Conservation (phyloP, 2,113 vertebrate species). For the Solenodon paradoxus region DNA sequence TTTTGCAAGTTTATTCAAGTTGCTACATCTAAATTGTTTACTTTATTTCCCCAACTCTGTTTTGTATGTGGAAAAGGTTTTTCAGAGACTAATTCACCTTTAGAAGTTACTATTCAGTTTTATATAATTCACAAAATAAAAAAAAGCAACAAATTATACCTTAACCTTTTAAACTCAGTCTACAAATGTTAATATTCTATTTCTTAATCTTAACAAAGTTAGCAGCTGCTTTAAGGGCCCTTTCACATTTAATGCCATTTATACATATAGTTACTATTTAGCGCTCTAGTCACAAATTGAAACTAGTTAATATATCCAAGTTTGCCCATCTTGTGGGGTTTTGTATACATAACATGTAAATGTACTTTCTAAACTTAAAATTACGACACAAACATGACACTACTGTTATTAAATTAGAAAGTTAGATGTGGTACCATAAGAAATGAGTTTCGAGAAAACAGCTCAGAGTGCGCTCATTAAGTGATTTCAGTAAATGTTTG, state of each 20-base stretch:
- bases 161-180: not conserved
- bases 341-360: not conserved
- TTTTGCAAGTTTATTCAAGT: not conserved
- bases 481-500: not conserved
- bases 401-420: not conserved
- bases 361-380: not conserved
- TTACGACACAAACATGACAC: not conserved
- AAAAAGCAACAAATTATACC: not conserved
- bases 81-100: not conserved
- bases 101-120: not conserved
- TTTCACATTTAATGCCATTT: not conserved
- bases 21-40: not conserved
- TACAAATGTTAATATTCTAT: not conserved
- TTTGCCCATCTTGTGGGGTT: not conserved
- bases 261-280: not conserved
- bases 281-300: not conserved
- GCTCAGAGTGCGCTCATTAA: not conserved
- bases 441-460: not conserved
- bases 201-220: not conserved
- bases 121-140: not conserved
- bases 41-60: not conserved
- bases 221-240: not conserved
- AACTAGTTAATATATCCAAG: not conserved
- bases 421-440: not conserved
- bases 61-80: not conserved